These are phyloP conservation scores for Genyomyrus donnyi DNA, from an alignment of 2,113 vertebrate species.

Conservation along the genomic window DNA sequence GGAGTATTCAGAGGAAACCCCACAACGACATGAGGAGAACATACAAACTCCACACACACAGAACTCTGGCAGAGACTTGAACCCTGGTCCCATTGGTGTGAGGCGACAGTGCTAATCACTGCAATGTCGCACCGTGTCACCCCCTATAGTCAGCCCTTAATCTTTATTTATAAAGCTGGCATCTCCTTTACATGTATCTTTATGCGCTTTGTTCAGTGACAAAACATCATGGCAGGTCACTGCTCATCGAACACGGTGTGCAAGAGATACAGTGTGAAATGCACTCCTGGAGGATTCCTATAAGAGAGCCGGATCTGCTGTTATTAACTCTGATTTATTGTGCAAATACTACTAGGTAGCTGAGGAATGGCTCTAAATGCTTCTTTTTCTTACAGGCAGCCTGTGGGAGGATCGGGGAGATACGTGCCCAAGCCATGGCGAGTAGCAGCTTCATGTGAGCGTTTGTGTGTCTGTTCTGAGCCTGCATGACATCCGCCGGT, in stretches of 20 bases:
- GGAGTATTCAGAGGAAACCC: background rate
- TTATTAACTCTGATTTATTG: background rate
- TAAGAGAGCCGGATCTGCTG: background rate
- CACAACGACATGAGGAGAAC: background rate
- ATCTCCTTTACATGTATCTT: background rate
- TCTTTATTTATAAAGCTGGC: background rate
- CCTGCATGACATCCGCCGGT: conserved; percentile 1
- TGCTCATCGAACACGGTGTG: background rate
- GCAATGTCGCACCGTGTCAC: background rate
- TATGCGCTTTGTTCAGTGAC: background rate
- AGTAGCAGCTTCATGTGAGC: background rate
- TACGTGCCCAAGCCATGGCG: background rate
- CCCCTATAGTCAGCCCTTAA: background rate
- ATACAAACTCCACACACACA: background rate
- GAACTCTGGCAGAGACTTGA: background rate
- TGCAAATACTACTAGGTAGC: background rate
- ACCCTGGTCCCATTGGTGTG: background rate
- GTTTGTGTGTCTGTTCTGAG: conserved; percentile 3
- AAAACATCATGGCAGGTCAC: background rate
- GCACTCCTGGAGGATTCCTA: background rate
- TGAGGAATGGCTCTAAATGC: background rate
- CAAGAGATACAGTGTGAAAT: background rate
- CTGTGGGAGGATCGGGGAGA: background rate
- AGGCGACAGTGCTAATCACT: background rate
- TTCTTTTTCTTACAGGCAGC: background rate